Evolutionary conservation across 2,797 vertebrate species (phyloP).

Genomic region (Scolopax bukidnonensis): DNA sequence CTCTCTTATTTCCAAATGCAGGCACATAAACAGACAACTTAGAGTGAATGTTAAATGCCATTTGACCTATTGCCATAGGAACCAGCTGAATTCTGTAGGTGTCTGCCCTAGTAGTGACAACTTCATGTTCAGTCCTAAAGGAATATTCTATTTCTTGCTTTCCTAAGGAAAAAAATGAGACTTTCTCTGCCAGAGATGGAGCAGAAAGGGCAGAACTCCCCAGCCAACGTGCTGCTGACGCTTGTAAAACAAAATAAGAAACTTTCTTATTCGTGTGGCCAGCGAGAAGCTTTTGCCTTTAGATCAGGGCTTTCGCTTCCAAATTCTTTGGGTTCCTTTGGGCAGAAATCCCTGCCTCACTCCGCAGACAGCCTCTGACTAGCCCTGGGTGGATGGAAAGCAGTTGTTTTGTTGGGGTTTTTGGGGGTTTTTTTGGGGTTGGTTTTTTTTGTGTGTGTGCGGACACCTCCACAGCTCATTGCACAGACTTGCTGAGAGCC

Average conservation of each 20-base stretch:
- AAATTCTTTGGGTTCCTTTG: not conserved
- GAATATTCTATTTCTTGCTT: not conserved
- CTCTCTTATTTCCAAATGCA: not conserved
- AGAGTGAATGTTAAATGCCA: rapidly evolving
- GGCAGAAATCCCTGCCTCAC: not conserved
- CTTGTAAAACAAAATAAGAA: not conserved
- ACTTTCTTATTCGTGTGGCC: not conserved
- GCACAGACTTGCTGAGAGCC: not conserved
- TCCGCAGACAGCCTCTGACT: not conserved
- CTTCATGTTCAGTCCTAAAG: not conserved
- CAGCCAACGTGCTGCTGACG: not conserved
- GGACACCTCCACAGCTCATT: not conserved
- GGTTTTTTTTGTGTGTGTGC: no score
- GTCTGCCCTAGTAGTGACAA: not conserved
- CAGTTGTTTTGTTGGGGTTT: not conserved
- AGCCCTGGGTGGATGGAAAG: not conserved
- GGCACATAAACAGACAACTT: rapidly evolving
- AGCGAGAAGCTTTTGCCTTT: not conserved
- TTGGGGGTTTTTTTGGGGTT: no score
- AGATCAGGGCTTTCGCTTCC: not conserved
- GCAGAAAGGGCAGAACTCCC: not conserved
- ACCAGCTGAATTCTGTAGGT: not conserved
- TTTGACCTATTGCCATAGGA: not conserved
- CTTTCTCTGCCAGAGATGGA: not conserved
- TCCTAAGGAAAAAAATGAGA: not conserved